Percentiles rank a stretch among this genome's conserved stretches.
phyloP scores from a whole-genome alignment of 2,797 vertebrate genomes.

The Sebastes vulpes region DNA sequence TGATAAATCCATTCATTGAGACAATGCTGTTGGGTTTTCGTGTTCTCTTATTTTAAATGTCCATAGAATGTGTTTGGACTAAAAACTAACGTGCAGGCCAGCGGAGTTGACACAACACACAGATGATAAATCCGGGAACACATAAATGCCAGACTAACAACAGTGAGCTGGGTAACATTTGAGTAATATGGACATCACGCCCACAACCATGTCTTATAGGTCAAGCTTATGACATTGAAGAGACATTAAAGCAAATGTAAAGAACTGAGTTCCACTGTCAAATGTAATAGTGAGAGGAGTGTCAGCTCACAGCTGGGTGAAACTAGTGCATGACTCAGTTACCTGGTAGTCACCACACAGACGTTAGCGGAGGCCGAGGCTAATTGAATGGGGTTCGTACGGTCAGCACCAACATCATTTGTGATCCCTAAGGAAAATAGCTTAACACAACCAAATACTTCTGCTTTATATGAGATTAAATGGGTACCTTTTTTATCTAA shows the following conservation, averaged over 20 bases:
- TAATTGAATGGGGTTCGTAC: background rate
- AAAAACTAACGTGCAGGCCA: conserved; percentile 62
- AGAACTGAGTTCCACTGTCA: background rate
- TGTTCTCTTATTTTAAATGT: conserved; percentile 66
- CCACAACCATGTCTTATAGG: background rate
- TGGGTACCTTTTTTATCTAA: too few species aligned
- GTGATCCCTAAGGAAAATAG: background rate
- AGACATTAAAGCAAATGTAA: background rate
- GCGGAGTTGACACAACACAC: conserved; percentile 85
- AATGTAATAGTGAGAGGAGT: background rate
- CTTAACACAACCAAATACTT: background rate
- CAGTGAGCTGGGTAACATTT: conserved; percentile 43
- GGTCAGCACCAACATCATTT: background rate
- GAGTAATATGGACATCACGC: background rate
- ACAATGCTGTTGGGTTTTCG: conserved; percentile 5
- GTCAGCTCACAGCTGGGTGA: background rate
- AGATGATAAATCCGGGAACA: conserved; percentile 63
- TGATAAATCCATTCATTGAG: conserved; percentile 3
- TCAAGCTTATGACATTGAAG: background rate
- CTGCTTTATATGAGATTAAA: background rate
- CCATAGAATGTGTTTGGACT: conserved; percentile 81
- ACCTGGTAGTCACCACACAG: background rate
- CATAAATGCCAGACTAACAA: conserved; percentile 55
- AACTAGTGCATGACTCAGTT: background rate
- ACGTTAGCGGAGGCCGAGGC: background rate